Percentiles rank a stretch among this genome's conserved stretches.
phyloP scores from a whole-genome alignment of 2,888 invertebrate species.

The Machimus atricapillus region DNA sequence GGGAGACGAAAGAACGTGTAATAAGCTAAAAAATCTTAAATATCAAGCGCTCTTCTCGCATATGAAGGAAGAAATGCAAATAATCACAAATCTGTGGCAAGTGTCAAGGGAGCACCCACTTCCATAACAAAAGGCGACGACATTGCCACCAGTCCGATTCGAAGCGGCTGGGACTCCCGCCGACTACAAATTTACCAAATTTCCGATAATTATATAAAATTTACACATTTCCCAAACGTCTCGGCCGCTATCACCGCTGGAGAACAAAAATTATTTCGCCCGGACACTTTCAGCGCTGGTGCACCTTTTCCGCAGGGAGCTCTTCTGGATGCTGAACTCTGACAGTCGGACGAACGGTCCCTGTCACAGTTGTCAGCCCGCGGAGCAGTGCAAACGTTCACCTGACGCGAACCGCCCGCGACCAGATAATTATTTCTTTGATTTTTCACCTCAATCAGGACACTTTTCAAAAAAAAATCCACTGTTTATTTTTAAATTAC shows the following conservation, averaged over 20 bases:
- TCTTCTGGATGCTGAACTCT: neutral
- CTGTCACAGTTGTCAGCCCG: neutral
- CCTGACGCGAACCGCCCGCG: neutral
- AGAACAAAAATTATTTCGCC: constrained; percentile 63
- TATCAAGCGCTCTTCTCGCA: neutral
- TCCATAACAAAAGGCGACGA: constrained; percentile 42
- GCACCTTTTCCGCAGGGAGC: neutral
- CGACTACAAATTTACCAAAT: neutral
- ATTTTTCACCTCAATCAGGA: neutral
- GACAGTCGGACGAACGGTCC: neutral
- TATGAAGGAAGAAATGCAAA: constrained; percentile 12
- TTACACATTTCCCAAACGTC: constrained; percentile 53
- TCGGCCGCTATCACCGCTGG: constrained; percentile 85
- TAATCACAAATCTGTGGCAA: constrained; percentile 42
- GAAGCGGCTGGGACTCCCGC: neutral
- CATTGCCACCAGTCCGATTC: constrained; percentile 2
- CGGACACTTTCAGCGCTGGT: neutral
- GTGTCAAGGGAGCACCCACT: constrained; percentile 43
- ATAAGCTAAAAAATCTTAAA: neutral
- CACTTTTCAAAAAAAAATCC: neutral
- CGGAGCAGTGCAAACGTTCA: neutral
- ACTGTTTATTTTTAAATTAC: constrained; percentile 20
- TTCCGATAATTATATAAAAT: neutral
- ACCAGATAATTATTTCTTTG: neutral
- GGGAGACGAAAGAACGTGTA: neutral